These are phyloP conservation scores for Lobophora halterata DNA, from an alignment of 2,888 invertebrate genomes.

Conservation along the genomic window DNA sequence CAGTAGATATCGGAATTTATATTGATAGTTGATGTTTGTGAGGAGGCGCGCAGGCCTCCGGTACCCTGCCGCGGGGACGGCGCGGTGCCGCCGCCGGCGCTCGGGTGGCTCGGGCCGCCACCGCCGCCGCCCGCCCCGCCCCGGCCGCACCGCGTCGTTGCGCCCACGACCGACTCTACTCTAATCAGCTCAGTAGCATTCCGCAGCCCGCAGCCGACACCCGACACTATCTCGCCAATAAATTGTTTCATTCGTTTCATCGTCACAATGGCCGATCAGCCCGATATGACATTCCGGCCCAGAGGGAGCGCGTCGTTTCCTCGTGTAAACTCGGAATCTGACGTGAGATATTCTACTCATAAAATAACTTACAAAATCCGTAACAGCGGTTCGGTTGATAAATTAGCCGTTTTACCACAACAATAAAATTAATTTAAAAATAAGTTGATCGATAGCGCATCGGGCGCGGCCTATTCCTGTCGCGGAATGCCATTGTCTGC, in stretches of 20 bases:
- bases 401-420: constrained; percentile 25
- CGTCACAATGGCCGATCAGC: not conserved
- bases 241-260: too few species aligned
- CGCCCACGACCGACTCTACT: too few species aligned
- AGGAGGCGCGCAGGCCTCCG: constrained; percentile 12
- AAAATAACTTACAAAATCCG: constrained; percentile 14
- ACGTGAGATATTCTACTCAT: constrained; percentile 11
- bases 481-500: constrained; percentile 31
- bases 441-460: constrained; percentile 16
- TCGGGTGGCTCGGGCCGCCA: too few species aligned
- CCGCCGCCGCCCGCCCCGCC: too few species aligned
- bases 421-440: constrained; percentile 25
- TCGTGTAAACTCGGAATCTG: constrained; percentile 7
- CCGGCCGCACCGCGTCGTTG: too few species aligned
- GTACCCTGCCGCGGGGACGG: constrained; percentile 4
- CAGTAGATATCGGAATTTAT: constrained; percentile 59
- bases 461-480: constrained; percentile 25
- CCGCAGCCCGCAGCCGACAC: too few species aligned
- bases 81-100: constrained; percentile 2
- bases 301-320: constrained; percentile 2
- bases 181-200: too few species aligned
- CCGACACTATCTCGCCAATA: too few species aligned
- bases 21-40: constrained; percentile 31
- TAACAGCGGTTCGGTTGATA: constrained; percentile 16
- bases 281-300: constrained; percentile 6